Percentiles rank a stretch among this genome's conserved stretches.
Evolutionary conservation across 2,888 invertebrate species (phyloP).

Genomic region (Xiphydria camelus): DNA sequence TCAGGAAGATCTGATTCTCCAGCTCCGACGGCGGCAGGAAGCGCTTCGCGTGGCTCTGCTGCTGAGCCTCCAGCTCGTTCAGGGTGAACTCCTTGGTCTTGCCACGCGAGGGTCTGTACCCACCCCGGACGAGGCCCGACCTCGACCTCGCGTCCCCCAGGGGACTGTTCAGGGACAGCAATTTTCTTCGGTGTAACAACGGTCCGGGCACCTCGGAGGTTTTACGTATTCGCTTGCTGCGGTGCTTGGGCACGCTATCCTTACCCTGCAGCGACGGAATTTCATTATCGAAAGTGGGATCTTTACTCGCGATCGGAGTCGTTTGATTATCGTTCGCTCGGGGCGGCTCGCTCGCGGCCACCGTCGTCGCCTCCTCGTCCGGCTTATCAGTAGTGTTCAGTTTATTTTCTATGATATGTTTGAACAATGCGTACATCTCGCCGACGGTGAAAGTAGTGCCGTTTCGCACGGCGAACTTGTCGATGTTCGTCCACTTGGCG

Average conservation of each 20-base stretch:
- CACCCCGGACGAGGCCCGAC: neutral
- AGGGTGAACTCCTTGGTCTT: conserved; percentile 32
- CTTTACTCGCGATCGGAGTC: conserved; percentile 16
- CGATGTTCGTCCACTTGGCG: conserved; percentile 48
- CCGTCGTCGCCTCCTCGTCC: conserved; percentile 4
- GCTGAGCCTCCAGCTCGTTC: conserved; percentile 41
- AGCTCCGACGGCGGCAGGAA: conserved; percentile 45
- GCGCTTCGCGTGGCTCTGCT: conserved; percentile 49
- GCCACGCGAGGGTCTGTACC: neutral
- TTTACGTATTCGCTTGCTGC: conserved; percentile 51
- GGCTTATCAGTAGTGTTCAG: conserved; percentile 34
- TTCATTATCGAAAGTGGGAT: conserved; percentile 44
- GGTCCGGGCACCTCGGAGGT: conserved; percentile 33
- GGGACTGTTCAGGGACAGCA: conserved; percentile 40
- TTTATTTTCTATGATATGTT: conserved; percentile 57
- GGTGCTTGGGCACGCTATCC: conserved; percentile 45
- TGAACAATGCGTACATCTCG: conserved; percentile 55
- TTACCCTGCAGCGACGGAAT: conserved; percentile 37
- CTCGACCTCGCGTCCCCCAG: conserved; percentile 21
- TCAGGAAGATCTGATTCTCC: conserved; percentile 53
- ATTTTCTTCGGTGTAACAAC: conserved; percentile 32
- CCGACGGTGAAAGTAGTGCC: conserved; percentile 51
- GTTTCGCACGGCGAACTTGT: conserved; percentile 48
- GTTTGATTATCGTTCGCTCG: conserved; percentile 13
- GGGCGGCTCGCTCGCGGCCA: conserved; percentile 12